Percentiles rank a stretch among this genome's conserved stretches.
Conservation (phyloP, 1,140 invertebrate species). For the Cheumatopsyche charites region DNA sequence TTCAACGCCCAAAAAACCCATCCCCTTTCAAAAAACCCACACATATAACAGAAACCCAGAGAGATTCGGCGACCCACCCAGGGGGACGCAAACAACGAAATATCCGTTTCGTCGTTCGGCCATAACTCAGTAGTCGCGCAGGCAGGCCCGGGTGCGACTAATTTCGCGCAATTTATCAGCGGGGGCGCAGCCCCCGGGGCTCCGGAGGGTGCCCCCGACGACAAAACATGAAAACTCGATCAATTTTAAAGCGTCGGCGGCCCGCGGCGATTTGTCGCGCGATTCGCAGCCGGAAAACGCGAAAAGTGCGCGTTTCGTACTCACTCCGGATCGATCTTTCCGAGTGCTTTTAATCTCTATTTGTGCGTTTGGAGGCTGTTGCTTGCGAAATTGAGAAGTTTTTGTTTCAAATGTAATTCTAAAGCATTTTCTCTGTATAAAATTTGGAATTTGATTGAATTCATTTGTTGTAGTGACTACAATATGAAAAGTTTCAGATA, state of each 20-base stretch:
- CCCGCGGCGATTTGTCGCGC: conserved; percentile 38
- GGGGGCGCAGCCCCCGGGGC: conserved; percentile 22
- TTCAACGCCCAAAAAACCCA: too few relatives aligned
- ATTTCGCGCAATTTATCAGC: conserved; percentile 48
- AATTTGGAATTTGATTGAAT: too few relatives aligned
- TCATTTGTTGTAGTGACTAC: too few relatives aligned
- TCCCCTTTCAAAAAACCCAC: too few relatives aligned
- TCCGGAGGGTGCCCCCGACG: conserved; percentile 41
- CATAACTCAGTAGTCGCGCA: conserved; percentile 44
- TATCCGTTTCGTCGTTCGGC: conserved; percentile 30
- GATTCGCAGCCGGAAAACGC: not conserved
- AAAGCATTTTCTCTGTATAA: too few relatives aligned
- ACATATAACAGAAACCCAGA: not conserved
- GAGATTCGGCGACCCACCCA: not conserved
- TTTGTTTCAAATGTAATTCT: too few relatives aligned
- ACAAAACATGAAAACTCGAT: conserved; percentile 60
- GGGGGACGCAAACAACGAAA: not conserved
- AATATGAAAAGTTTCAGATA: too few relatives aligned
- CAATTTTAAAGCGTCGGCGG: conserved; percentile 57
- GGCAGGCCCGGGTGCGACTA: conserved; percentile 45
- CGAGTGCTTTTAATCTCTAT: too few relatives aligned
- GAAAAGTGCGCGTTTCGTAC: not conserved
- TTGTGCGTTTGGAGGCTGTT: too few relatives aligned
- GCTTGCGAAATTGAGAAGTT: too few relatives aligned
- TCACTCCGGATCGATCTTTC: not conserved